Evolutionary conservation across 2,888 invertebrate genomes (phyloP), one percentile per base, ranked within the genome.

Genomic region (Blera fallax): DNA sequence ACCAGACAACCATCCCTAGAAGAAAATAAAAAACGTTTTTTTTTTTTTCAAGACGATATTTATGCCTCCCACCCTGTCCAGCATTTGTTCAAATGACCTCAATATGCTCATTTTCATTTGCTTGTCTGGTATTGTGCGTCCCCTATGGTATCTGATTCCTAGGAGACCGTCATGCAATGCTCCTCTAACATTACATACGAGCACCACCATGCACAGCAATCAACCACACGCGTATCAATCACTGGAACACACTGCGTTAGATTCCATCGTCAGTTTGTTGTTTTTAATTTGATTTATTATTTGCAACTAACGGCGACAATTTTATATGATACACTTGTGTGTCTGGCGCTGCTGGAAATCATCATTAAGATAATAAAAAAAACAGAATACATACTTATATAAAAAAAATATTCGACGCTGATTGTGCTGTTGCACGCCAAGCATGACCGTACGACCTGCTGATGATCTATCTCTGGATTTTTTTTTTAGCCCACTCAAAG

Each of bases 221-320:
- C 60, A 65, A 58, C 64, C 58, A 52, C 65, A 77, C 50, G 32
- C 56, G 58, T 77, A 65, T 77, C 65, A 77, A 64, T 60, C 70
- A 52, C 11, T 52, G 56, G 34, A 52, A 76, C 34, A 43, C 43
- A 37, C 16, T 16, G 18, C 52, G 10, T 40, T 50, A 50, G 52
- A 32, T 40, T 40, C 14, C 14, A 40, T 40, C 40, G 40, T 40
- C 4, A 16, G 45, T 54, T 56, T 29, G 69, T 69, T 67, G n/a
- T 37, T 60, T 56, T 18, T 48, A 18, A 29, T 52, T 60, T 40
- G 21, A 58, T 16, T 67, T 62, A 45, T 14, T 29, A 37, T 74
- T 45, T 56, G 24, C 52, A 48, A 29, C 16, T 52, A 43, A 54
- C 16, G 34, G 58, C 18, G 50, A 65, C 40, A 73, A 58, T 43